Conservation (phyloP, 2,113 vertebrate species). For the Malaclemys terrapin region DNA sequence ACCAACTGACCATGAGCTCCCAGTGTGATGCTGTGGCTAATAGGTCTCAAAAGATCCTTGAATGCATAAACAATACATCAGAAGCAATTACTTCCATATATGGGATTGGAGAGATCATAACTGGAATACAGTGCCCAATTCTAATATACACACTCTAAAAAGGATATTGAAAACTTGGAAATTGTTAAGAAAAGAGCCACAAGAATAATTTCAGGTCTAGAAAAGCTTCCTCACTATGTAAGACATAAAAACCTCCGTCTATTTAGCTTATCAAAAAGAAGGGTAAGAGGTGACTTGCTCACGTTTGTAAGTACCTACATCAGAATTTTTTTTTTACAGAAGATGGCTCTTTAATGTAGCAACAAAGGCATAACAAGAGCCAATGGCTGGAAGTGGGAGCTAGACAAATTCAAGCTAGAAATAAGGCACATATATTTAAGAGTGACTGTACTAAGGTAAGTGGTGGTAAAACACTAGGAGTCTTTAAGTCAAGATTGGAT, state of each 20-base stretch:
- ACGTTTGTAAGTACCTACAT: neutral
- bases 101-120: neutral
- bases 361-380: neutral
- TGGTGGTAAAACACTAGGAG: accelerated
- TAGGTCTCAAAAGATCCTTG: neutral
- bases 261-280: neutral
- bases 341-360: neutral
- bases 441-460: neutral
- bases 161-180: neutral
- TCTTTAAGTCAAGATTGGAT: neutral
- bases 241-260: neutral
- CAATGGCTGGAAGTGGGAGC: neutral
- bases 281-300: neutral
- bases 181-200: neutral
- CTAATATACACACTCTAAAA: neutral
- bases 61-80: neutral
- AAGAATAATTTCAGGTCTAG: neutral
- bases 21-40: neutral
- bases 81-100: neutral
- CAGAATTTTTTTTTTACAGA: neutral
- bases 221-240: neutral
- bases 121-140: neutral
- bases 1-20: neutral
- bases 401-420: neutral
- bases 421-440: neutral